Conservation (phyloP, 2,797 vertebrate species). For the Peromyscus eremicus region DNA sequence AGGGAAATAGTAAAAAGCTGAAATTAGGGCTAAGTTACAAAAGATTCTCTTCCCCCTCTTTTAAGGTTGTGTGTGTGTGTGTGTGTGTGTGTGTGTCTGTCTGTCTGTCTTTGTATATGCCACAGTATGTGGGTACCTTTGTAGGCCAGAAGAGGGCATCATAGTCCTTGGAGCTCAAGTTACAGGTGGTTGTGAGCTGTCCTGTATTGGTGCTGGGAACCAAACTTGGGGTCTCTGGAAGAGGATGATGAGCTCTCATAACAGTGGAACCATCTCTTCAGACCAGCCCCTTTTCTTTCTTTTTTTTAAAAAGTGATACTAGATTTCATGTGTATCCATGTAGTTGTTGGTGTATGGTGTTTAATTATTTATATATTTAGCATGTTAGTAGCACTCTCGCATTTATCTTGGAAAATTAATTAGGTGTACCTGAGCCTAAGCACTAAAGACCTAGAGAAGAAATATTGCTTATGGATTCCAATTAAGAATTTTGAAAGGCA, state of each 20-base stretch:
- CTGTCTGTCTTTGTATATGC: not conserved
- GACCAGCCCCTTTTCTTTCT: not conserved
- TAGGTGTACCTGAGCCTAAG: not conserved
- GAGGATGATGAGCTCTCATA: not conserved
- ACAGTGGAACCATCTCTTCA: not conserved
- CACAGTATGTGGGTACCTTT: not conserved
- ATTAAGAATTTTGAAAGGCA: conserved; percentile 46
- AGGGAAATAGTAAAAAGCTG: conserved; percentile 21
- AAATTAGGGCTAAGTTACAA: not conserved
- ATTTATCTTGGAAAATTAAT: conserved; percentile 29
- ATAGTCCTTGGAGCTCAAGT: not conserved
- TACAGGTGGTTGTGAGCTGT: not conserved
- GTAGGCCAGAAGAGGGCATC: not conserved
- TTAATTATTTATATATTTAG: conserved; percentile 14
- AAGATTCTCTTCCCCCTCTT: not conserved
- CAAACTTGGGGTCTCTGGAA: not conserved
- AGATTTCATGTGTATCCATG: not conserved
- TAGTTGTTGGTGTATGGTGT: conserved; percentile 23
- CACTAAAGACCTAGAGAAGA: not conserved
- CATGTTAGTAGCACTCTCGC: not conserved
- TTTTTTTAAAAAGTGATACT: not conserved
- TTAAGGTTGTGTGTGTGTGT: not conserved
- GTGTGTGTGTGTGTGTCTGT: too few species aligned
- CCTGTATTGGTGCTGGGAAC: not conserved
- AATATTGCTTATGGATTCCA: conserved; percentile 12